Base-by-base conservation (phyloP, 2,797 vertebrate species). In the Echeneis naucrates region DNA sequence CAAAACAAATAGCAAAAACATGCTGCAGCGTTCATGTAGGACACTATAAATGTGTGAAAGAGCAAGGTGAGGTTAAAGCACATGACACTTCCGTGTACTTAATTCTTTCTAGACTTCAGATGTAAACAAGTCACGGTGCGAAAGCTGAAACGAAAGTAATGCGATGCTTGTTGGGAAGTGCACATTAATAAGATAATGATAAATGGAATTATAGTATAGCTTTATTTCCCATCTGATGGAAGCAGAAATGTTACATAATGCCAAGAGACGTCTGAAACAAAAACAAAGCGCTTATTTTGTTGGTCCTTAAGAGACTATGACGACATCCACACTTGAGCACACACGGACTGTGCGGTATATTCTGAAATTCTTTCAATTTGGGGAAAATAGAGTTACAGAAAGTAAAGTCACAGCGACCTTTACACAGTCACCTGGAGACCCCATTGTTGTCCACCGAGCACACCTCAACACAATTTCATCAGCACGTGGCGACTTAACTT, bases 1-100 rank as follows among this genome's bases (percentile, higher is more conserved):
- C n/a, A 40, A 60, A 60, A 51, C n/a, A 71, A 10, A 68, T 23
- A 26, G n/a, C 0, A 4, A 58, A 67, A 75, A 68, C n/a, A n/a
- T n/a, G n/a, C n/a, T n/a, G n/a, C n/a, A n/a, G n/a, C n/a, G n/a
- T n/a, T 27, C 19, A 52, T 19, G 17, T 14, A 42, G 4, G 40
- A 42, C 40, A 42, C 16, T 1, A 38, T 5, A 6, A 17, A 14
- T 42, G 32, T 7, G 5, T 42, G 21, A n/a, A 1, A 45, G 32
- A 61, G 30, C 12, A n/a, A 32, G 32, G 32, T 19, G 59, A 48
- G 42, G n/a, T 5, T 30, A 21, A 61, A 55, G 7, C 47, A 51
- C 13, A 32, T 23, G 14, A n/a, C n/a, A n/a, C n/a, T n/a, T n/a
- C n/a, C n/a, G n/a, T n/a, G n/a, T n/a, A n/a, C n/a, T n/a, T n/a